phyloP scores from a whole-genome alignment of 2,888 invertebrate species.

The Alloplasta piceator region DNA sequence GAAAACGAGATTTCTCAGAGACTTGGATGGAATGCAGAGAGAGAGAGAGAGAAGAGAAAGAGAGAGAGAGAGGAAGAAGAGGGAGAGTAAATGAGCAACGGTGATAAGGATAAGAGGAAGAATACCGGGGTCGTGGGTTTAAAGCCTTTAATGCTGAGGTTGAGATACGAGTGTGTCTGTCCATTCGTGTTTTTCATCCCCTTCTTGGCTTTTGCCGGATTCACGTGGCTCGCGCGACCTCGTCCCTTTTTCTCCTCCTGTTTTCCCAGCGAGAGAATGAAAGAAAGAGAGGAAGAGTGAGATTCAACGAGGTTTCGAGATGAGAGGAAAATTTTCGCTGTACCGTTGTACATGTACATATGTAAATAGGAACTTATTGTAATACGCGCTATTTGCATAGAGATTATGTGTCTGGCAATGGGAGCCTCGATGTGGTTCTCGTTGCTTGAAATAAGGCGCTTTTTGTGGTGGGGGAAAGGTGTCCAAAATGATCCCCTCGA shows the following conservation, averaged over 20 bases:
- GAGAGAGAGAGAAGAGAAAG: not conserved
- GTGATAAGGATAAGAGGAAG: not conserved
- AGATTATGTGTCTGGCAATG: conserved; percentile 52
- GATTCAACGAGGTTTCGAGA: no score
- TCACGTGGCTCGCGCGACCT: conserved; percentile 28
- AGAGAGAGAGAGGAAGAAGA: no score
- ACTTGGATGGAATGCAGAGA: not conserved
- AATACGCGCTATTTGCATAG: conserved; percentile 58
- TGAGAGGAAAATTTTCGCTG: no score
- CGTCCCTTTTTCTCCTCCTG: conserved; percentile 40
- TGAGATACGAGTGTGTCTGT: conserved; percentile 6
- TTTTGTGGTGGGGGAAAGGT: no score
- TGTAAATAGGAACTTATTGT: conserved; percentile 62
- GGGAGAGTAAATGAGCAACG: not conserved
- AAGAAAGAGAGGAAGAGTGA: no score
- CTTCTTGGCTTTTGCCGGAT: conserved; percentile 18
- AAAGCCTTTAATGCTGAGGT: conserved; percentile 5
- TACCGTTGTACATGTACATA: conserved; percentile 20
- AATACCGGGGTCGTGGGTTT: not conserved
- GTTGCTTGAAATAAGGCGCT: no score
- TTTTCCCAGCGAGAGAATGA: not conserved
- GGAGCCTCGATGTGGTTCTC: conserved; percentile 10
- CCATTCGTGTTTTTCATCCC: conserved; percentile 29
- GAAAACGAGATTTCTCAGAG: no score
- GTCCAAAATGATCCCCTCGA: no score